Conservation (phyloP, 2,113 vertebrate genomes). For the Picathartes gymnocephalus region DNA sequence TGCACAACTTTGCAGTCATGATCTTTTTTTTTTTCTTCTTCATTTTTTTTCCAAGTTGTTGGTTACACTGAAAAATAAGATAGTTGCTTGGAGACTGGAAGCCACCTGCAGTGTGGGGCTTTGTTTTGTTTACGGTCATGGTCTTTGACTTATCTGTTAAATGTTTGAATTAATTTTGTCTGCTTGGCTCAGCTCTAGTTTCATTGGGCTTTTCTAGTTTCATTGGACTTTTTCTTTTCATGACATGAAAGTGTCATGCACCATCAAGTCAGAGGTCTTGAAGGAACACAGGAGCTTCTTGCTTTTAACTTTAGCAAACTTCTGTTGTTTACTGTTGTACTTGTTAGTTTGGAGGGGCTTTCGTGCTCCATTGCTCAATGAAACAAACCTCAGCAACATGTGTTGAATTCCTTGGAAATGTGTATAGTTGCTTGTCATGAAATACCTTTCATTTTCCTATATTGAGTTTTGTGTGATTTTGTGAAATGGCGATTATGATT, state of each 20-base stretch:
- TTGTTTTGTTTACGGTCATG: not conserved
- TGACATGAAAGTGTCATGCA: not conserved
- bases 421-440: not conserved
- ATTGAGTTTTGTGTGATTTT: not conserved
- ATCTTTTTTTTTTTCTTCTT: not conserved
- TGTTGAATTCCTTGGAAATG: not conserved
- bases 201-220: not conserved
- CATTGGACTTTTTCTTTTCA: too few species aligned
- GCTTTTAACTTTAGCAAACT: not conserved
- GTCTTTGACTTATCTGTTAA: not conserved
- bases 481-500: not conserved
- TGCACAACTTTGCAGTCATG: not conserved
- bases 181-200: not conserved
- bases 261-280: not conserved
- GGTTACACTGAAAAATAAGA: not conserved
- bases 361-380: not conserved
- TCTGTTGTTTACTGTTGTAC: not conserved
- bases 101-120: not conserved
- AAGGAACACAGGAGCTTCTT: not conserved
- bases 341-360: not conserved
- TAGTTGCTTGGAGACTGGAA: not conserved
- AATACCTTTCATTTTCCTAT: not conserved
- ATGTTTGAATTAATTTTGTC: not conserved
- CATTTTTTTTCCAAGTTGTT: not conserved
- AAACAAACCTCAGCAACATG: not conserved